These are phyloP conservation scores for Axea sp. DNA, from an alignment of 2,888 invertebrate species.

Conservation along the genomic window DNA sequence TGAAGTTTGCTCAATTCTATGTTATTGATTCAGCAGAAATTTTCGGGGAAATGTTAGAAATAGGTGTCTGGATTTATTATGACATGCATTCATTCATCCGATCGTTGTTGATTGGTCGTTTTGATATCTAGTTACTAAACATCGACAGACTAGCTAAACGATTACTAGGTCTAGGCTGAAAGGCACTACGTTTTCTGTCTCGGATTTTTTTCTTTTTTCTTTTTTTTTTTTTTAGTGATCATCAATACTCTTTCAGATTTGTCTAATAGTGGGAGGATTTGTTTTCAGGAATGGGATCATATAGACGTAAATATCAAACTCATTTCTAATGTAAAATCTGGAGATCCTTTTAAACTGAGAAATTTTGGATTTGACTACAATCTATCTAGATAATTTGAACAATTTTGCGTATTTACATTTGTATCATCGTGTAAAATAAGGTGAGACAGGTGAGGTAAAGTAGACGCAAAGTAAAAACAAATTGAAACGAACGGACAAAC, in stretches of 20 bases:
- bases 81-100: constrained; percentile 52
- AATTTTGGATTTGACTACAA: neutral
- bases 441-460: neutral
- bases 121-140: constrained; percentile 53
- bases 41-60: constrained; percentile 2
- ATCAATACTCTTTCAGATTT: constrained; percentile 7
- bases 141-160: constrained; percentile 55
- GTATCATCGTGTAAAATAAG: constrained; percentile 18
- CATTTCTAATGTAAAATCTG: too few relatives aligned
- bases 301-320: too few relatives aligned
- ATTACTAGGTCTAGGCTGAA: constrained; percentile 51
- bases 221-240: constrained; percentile 2
- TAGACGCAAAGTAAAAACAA: constrained; percentile 59
- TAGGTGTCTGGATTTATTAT: constrained; percentile 25
- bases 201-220: constrained; percentile 3
- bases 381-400: too few relatives aligned
- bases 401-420: constrained; percentile 3
- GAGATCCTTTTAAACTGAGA: neutral
- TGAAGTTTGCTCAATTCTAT: constrained; percentile 1
- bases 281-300: neutral
- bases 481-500: constrained; percentile 60
- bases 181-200: constrained; percentile 46
- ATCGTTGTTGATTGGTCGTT: constrained; percentile 42
- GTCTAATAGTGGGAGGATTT: constrained; percentile 2
- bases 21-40: neutral